Conservation (phyloP, 2,797 vertebrate genomes). For the Danio jaintianensis region DNA sequence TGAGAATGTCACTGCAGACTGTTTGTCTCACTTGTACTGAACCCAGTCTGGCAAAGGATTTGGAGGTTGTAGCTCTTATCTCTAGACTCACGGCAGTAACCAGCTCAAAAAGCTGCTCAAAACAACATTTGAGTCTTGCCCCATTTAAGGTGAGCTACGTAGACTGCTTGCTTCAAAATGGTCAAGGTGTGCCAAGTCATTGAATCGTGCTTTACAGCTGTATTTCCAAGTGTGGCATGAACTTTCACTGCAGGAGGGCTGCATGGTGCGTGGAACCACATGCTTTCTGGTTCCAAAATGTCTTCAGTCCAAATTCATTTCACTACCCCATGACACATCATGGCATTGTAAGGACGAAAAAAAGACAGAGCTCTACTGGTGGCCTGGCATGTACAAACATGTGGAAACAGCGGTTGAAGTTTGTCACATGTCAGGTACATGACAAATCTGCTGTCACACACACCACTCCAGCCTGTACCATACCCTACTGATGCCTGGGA, state of each 20-base stretch:
- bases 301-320: not conserved
- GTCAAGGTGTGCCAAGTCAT: slow-evolving; percentile 20
- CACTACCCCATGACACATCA: not conserved
- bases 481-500: slow-evolving; percentile 17
- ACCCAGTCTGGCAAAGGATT: slow-evolving; percentile 7
- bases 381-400: slow-evolving; percentile 3
- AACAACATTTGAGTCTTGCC: slow-evolving; percentile 15
- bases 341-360: slow-evolving; percentile 24
- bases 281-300: not conserved
- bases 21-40: slow-evolving; percentile 24
- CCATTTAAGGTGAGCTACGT: slow-evolving; percentile 6
- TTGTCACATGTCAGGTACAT: slow-evolving; percentile 35
- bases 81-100: slow-evolving; percentile 26
- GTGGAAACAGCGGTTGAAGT: slow-evolving; percentile 9
- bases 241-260: slow-evolving; percentile 25
- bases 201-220: not conserved
- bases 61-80: slow-evolving; percentile 30
- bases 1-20: slow-evolving; percentile 30
- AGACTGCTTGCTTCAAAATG: slow-evolving; percentile 4
- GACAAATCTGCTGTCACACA: slow-evolving; percentile 34
- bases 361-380: not conserved
- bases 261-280: not conserved
- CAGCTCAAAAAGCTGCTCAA: slow-evolving; percentile 34
- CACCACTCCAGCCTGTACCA: slow-evolving; percentile 36
- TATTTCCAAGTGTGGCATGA: not conserved